Conservation (phyloP, 2,113 vertebrate genomes). For the Cephalopterus ornatus region DNA sequence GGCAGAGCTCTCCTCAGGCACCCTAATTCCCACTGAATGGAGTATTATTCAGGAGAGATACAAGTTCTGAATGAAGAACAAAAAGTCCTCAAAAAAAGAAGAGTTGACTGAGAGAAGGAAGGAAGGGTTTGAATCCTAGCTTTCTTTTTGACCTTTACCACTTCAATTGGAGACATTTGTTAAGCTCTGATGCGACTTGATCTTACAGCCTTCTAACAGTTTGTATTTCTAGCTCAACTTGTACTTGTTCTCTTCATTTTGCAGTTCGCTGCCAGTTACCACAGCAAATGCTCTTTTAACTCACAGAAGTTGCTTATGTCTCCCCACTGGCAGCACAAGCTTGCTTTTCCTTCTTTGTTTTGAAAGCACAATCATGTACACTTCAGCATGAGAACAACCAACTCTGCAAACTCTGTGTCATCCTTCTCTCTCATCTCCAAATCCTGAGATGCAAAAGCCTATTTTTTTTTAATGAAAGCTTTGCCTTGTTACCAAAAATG, state of each 20-base stretch:
- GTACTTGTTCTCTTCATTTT: background rate
- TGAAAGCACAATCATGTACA: background rate
- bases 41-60: background rate
- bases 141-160: background rate
- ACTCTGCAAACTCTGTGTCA: background rate
- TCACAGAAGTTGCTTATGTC: background rate
- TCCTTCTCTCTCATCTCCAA: background rate
- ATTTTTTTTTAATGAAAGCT: background rate
- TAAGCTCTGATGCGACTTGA: background rate
- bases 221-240: background rate
- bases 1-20: background rate
- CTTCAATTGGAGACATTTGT: background rate
- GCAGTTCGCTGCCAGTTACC: background rate
- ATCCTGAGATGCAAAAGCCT: background rate
- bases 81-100: background rate
- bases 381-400: background rate
- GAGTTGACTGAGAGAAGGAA: background rate
- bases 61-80: background rate
- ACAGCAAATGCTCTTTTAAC: slow-evolving; percentile 1
- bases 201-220: background rate
- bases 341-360: background rate
- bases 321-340: background rate
- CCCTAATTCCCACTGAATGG: background rate
- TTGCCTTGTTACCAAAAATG: background rate
- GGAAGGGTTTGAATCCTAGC: background rate